Evolutionary conservation across 2,888 invertebrate species (phyloP).

Genomic region (Seladonia tumulorum): DNA sequence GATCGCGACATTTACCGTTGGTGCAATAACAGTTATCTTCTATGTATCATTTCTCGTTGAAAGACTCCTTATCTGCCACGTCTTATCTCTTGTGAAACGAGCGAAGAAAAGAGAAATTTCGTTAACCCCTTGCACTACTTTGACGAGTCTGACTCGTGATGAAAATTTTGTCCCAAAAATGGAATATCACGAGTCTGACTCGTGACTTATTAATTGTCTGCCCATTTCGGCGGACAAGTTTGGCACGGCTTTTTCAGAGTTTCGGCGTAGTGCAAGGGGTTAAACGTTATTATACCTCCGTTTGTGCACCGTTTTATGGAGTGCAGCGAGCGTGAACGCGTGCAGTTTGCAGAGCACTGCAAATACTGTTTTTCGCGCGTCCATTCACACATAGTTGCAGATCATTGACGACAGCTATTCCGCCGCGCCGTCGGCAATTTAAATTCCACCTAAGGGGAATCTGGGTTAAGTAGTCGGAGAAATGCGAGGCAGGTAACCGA

Average conservation of each 20-base stretch:
- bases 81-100: not conserved
- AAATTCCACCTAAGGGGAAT: constrained; percentile 38
- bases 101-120: not conserved
- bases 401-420: constrained; percentile 27
- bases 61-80: not conserved
- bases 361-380: constrained; percentile 4
- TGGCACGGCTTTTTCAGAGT: too few relatives aligned
- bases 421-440: constrained; percentile 18
- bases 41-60: not conserved
- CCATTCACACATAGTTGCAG: constrained; percentile 18
- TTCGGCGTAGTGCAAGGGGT: too few relatives aligned
- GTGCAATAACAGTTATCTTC: not conserved
- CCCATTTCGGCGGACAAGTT: too few relatives aligned
- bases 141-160: too few relatives aligned
- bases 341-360: not conserved
- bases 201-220: too few relatives aligned
- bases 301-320: not conserved
- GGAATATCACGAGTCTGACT: too few relatives aligned
- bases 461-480: constrained; percentile 50
- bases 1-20: not conserved
- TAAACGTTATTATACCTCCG: not conserved
- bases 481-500: constrained; percentile 41
- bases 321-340: not conserved
- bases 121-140: too few relatives aligned
- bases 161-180: too few relatives aligned